Base-by-base conservation (phyloP, 2,113 vertebrate species). In the Grammomys dolichurus region DNA sequence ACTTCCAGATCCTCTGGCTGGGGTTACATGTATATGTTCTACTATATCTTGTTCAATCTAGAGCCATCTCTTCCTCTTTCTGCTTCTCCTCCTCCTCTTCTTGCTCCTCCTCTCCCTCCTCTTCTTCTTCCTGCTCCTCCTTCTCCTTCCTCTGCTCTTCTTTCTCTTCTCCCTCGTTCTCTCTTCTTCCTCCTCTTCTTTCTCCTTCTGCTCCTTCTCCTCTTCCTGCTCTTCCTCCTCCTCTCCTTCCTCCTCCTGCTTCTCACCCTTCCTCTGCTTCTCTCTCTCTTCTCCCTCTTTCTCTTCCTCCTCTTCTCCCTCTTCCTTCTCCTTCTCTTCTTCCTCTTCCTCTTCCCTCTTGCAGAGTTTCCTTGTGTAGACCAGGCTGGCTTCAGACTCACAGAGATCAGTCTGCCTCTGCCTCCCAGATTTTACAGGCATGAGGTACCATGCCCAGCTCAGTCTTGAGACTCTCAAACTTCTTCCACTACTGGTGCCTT, bases 251-350 rank as follows among this genome's bases (percentile, higher is more conserved):
- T 12, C 31, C 9, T 51, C 51, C 31, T 1, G 2, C 33, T n/a
- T 33, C 5, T 81, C n/a, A 2, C 3, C n/a, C 36, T 60, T n/a
- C 22, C 24, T 22, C 24, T 70, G 5, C 28, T 13, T 14, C 24
- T 26, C 19, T 40, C 19, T 26, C 40, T n/a, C 36, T 40, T 46
- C 73, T 26, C 16, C 43, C 2, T 48, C 36, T 26, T 48, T 5
- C 22, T 31, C 3, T 17, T 11, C 48, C 4, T 20, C 0, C 48
- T 36, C 31, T 9, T 75, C 3, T 0, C 24, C 3, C 14, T 72
- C 2, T 5, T 33, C 28, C 76, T 17, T 16, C 28, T 4, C 4
- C 77, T 36, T 17, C 4, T 80, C 40, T 2, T 40, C n/a, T 11
- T 12, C 31, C 17, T 51, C 51, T 17, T 0, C 5, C 33, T n/a